Evolutionary conservation across 2,797 vertebrate genomes (phyloP).

Genomic region (Parauchenoglanis punctatus): DNA sequence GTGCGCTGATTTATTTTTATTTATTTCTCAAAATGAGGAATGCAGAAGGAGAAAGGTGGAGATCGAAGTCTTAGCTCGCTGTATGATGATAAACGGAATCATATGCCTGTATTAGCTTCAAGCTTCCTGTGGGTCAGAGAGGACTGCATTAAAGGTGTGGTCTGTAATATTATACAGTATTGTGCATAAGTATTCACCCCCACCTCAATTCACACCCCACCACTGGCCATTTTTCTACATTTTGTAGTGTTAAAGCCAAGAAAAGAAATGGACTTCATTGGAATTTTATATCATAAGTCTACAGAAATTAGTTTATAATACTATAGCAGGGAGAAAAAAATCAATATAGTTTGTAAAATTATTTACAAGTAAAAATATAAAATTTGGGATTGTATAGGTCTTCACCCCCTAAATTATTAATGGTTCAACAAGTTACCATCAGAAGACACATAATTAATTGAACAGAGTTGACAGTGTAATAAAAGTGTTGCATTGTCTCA

Average conservation of each 20-base stretch:
- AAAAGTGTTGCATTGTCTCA: neutral
- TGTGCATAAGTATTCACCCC: neutral
- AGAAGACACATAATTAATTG: neutral
- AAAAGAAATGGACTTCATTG: neutral
- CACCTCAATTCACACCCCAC: neutral
- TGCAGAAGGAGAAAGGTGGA: neutral
- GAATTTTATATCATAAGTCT: neutral
- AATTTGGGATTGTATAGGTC: neutral
- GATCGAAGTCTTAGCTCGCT: neutral
- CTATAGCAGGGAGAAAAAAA: neutral
- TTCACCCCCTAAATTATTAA: neutral
- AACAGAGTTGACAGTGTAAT: neutral
- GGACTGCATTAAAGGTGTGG: neutral
- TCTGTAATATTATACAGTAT: neutral
- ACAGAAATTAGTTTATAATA: neutral
- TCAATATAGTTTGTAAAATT: neutral
- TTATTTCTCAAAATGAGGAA: constrained; percentile 26
- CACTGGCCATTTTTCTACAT: neutral
- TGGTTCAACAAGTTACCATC: neutral
- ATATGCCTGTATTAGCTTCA: constrained; percentile 7
- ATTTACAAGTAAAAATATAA: neutral
- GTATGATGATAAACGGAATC: constrained; percentile 5
- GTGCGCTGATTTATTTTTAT: neutral
- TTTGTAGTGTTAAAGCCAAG: neutral
- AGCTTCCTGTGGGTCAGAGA: constrained; percentile 2